Conservation (phyloP, 2,888 invertebrate species). For the Synanthedon vespiformis region DNA sequence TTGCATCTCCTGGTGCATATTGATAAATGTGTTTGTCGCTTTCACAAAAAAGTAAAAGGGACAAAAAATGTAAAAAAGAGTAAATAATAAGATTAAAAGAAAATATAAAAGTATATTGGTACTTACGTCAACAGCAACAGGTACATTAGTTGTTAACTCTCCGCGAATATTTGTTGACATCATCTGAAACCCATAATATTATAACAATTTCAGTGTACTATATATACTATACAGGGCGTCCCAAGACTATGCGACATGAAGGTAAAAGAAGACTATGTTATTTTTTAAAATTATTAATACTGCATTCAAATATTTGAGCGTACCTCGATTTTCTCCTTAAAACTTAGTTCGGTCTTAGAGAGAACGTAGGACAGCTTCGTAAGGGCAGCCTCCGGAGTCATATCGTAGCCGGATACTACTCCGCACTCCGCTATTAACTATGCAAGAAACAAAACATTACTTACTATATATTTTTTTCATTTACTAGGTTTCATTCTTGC, state of each 20-base stretch:
- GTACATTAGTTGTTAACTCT: conserved; percentile 74
- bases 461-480: too few relatives aligned
- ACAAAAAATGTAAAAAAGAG: too few relatives aligned
- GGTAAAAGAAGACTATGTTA: too few relatives aligned
- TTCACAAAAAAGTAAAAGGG: too few relatives aligned
- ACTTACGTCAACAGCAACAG: conserved; percentile 39
- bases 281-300: too few relatives aligned
- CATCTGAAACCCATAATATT: conserved; percentile 63
- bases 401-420: conserved; percentile 84
- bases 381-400: conserved; percentile 95
- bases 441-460: too few relatives aligned
- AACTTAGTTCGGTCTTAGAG: conserved; percentile 78
- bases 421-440: conserved; percentile 73
- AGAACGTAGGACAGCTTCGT: conserved; percentile 92
- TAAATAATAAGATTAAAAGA: too few relatives aligned
- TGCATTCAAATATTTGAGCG: conserved; percentile 3
- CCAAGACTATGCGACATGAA: too few relatives aligned
- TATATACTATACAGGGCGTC: too few relatives aligned
- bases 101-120: not conserved
- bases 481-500: too few relatives aligned
- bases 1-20: too few relatives aligned
- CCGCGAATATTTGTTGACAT: conserved; percentile 84
- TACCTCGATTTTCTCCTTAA: conserved; percentile 75
- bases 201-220: not conserved
- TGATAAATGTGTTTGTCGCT: too few relatives aligned